Evolutionary conservation across 2,113 vertebrate genomes (phyloP).

Genomic region (Salminus brasiliensis): DNA sequence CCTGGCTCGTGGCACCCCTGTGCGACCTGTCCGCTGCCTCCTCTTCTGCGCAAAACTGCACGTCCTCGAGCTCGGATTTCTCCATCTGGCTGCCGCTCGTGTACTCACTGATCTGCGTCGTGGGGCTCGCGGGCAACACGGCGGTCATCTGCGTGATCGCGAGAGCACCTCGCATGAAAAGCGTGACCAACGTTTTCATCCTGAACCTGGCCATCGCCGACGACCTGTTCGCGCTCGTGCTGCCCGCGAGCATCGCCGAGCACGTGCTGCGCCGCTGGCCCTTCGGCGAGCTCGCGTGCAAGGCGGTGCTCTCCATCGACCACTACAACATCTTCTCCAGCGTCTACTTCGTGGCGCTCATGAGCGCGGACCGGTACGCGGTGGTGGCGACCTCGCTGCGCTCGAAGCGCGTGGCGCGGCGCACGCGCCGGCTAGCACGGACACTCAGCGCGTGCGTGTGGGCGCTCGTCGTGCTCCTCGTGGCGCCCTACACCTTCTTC

Average conservation of each 20-base stretch:
- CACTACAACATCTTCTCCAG: slow-evolving; percentile 83
- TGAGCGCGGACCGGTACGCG: slow-evolving; percentile 78
- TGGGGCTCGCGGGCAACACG: slow-evolving; percentile 75
- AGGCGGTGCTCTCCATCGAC: slow-evolving; percentile 75
- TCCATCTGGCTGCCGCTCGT: slow-evolving; percentile 72
- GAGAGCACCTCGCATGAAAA: slow-evolving; percentile 79
- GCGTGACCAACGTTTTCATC: slow-evolving; percentile 77
- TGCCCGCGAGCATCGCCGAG: slow-evolving; percentile 76
- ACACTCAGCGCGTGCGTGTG: slow-evolving; percentile 75
- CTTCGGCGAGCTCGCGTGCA: slow-evolving; percentile 78
- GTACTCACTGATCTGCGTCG: slow-evolving; percentile 75
- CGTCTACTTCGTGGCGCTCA: slow-evolving; percentile 79
- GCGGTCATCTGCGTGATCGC: slow-evolving; percentile 78
- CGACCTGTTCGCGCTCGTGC: slow-evolving; percentile 75
- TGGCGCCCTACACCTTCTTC: slow-evolving; percentile 76
- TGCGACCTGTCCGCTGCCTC: slow-evolving; percentile 35
- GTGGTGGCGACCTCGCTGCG: slow-evolving; percentile 72
- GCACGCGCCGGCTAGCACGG: slow-evolving; percentile 68
- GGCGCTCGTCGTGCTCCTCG: slow-evolving; percentile 71
- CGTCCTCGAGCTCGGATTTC: slow-evolving; percentile 54
- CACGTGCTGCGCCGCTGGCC: slow-evolving; percentile 79
- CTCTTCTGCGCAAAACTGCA: neutral
- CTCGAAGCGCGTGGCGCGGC: slow-evolving; percentile 68
- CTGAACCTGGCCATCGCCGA: slow-evolving; percentile 65
- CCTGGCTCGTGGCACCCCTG: neutral